Conservation (phyloP, 35 echinoderm and acorn worm species). For the Hemicentrotus pulcherrimus region DNA sequence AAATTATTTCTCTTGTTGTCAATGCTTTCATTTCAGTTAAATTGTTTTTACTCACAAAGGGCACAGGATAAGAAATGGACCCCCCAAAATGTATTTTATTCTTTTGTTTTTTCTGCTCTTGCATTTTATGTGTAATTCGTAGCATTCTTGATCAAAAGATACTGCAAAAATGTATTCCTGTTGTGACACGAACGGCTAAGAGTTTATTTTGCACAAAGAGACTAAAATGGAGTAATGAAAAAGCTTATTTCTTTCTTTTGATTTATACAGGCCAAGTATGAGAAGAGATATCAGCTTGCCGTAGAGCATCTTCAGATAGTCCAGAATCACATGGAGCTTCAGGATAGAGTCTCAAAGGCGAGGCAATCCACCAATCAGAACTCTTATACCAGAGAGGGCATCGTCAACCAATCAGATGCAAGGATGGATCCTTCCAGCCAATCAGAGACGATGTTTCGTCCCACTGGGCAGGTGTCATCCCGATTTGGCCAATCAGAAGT, state of each 20-base stretch:
- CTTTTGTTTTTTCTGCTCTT: no score
- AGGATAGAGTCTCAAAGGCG: neutral
- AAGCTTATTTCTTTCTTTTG: neutral
- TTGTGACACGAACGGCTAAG: no score
- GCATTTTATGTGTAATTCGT: no score
- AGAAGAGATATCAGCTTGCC: slow-evolving; percentile 22
- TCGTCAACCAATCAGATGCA: neutral
- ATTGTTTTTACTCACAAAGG: no score
- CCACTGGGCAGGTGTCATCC: neutral
- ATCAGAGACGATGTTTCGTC: neutral
- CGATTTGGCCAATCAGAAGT: slow-evolving; percentile 15
- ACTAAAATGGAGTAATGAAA: neutral
- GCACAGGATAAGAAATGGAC: no score
- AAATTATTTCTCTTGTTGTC: no score
- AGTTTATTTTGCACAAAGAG: no score
- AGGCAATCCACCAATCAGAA: slow-evolving; percentile 21
- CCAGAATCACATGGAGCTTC: slow-evolving; percentile 10
- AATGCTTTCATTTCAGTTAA: no score
- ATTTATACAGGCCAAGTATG: slow-evolving; percentile 30
- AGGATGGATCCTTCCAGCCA: neutral
- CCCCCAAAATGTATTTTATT: no score
- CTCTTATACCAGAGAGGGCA: neutral
- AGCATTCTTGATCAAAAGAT: no score
- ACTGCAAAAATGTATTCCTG: no score
- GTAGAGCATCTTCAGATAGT: slow-evolving; percentile 43